Evolutionary conservation across 2,797 vertebrate species (phyloP), one percentile per base, ranked within the genome.

Genomic region (Eulemur albifrons): DNA sequence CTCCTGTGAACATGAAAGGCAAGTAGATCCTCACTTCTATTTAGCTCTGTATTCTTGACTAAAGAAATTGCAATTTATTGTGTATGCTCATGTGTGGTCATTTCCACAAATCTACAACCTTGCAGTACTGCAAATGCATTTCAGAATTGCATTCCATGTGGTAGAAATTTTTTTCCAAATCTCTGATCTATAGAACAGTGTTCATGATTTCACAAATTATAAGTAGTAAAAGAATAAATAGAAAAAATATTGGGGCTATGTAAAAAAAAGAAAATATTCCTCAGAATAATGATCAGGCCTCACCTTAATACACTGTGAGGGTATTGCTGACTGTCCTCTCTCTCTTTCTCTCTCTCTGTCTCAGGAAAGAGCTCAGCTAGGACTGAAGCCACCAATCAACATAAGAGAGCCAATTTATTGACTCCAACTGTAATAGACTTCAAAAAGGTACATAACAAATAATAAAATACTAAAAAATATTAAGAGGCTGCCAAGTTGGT

Each of bases 381-480:
- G 7, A 61, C 45, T 48, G n/a, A 45, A 75, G 52, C 27, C 32
- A 84, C 59, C 25, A 63, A 65, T 90, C 77, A 95, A 52, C 14
- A n/a, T 67, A 67, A 88, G 7, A 88, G 18, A 77, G 45, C 23
- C 43, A 87, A 57, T 87, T 83, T 84, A 96, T 69, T 92, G 40
- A 93, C 70, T 92, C n/a, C 12, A 48, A 14, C 35, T 84, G 27
- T 76, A 97, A 80, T 72, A 83, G 23, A 92, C 70, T 95, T 93
- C 52, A 92, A 73, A 88, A 89, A 84, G 50, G 15, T 61, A 75
- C 40, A 61, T n/a, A 89, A 87, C 73, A 96, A 94, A 83, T 91
- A 91, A 89, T 65, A 91, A 93, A 96, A 92, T 65, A 61, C n/a
- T 92, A 54, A 83, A 92, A 91, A 48, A 43, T 80, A 92, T 45